These are phyloP conservation scores for Sialia sialis DNA, from an alignment of 2,113 vertebrate species.

Conservation along the genomic window DNA sequence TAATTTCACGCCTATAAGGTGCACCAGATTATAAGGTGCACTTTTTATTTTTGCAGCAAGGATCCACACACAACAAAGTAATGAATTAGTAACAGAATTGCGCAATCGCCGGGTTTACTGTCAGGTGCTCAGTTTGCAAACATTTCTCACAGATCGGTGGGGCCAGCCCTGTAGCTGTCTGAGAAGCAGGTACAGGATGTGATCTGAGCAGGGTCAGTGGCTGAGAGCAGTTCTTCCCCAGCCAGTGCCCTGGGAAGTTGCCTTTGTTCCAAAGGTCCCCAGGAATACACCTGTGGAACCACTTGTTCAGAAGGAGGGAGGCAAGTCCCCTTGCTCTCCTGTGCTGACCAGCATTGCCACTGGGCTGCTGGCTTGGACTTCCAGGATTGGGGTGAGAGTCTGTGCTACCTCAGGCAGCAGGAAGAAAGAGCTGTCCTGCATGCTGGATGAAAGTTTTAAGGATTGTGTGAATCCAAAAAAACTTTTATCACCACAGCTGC, in stretches of 20 bases:
- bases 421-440: not conserved
- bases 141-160: too few relatives aligned
- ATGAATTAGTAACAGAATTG: too few relatives aligned
- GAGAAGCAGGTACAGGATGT: not conserved
- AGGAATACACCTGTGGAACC: fast-evolving
- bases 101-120: too few relatives aligned
- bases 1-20: too few relatives aligned
- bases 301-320: not conserved
- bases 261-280: not conserved
- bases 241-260: not conserved
- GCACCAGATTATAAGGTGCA: too few relatives aligned
- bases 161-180: not conserved
- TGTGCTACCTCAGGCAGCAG: fast-evolving
- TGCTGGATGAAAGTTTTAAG: not conserved
- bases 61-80: too few relatives aligned
- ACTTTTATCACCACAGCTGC: fast-evolving
- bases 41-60: too few relatives aligned
- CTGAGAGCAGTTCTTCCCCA: not conserved
- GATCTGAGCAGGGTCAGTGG: not conserved
- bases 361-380: not conserved
- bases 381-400: fast-evolving
- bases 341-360: not conserved
- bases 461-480: fast-evolving
- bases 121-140: too few relatives aligned
- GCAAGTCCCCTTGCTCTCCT: not conserved